Evolutionary conservation across 2,797 vertebrate genomes (phyloP), one percentile per base, ranked within the genome.

Genomic region (Fistularia tabacaria): DNA sequence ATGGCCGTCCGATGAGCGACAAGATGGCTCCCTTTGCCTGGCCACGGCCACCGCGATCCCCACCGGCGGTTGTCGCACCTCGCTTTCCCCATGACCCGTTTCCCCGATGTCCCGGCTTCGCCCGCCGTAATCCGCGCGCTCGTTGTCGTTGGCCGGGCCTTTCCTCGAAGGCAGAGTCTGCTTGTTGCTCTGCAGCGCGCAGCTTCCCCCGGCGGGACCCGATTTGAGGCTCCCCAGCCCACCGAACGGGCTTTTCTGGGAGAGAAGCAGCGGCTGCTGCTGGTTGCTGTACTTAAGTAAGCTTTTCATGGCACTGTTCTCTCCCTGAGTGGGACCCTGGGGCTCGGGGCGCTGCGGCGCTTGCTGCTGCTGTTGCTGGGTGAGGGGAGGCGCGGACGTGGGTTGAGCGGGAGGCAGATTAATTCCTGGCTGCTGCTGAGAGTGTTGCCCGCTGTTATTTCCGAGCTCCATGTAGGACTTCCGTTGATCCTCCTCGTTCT

Each of bases 251-350:
- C 90, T 93, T 81, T 95, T 95, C 85, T 97, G 95, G 43, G 95
- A 93, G 36, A 93, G 77, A 69, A 64, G 91, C 85, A 91, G 94
- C 81, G 45, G 93, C 88, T 88, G 90, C 66, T 91, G 90, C 80
- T 96, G 95, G 81, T 89, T 94, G 89, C 95, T 97, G 84, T 99
- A 99, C 67, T 97, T 96, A 5, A 99, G 89, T 66, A 99, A 87
- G 84, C 89, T 95, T 83, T 97, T 97, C 93, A 97, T 97, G 82
- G 96, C 95, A 0, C 93, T 96, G 54, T 90, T 92, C 78, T 98
- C 95, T 0, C 90, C 93, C 0, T 95, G 91, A 59, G 78, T 76
- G 50, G 76, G 74, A 59, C 74, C 81, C 61, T 90, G 80, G 56
- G 85, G 66, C 56, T 90, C 89, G 51, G 86, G 74, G 64, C 89